These are phyloP conservation scores for Dipodomys spectabilis DNA, from an alignment of 2,113 vertebrate genomes.

Conservation along the genomic window DNA sequence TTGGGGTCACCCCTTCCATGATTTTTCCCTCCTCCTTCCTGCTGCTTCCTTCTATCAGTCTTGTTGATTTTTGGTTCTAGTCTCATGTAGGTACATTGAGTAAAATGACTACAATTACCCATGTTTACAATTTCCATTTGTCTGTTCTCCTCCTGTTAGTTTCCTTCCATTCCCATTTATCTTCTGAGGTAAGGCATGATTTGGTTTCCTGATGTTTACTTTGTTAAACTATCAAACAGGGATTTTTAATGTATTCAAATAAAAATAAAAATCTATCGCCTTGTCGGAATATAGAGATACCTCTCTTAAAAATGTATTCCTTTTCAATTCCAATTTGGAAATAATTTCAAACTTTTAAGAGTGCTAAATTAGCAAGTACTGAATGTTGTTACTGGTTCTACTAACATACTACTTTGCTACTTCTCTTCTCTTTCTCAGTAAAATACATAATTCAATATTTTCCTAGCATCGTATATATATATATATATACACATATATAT, in stretches of 20 bases:
- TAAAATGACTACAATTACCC: too few relatives aligned
- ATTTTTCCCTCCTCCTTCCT: too few relatives aligned
- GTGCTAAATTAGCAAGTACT: neutral
- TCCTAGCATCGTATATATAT: neutral
- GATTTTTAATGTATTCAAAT: neutral
- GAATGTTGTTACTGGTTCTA: neutral
- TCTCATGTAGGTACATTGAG: too few relatives aligned
- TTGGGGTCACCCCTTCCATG: too few relatives aligned
- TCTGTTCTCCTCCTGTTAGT: too few relatives aligned
- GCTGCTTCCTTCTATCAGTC: too few relatives aligned
- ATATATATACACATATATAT: neutral
- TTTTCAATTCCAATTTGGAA: neutral
- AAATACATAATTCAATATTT: slow-evolving; percentile 1
- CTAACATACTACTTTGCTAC: neutral
- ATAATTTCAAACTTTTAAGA: neutral
- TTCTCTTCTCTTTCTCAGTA: neutral
- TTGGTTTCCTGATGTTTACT: too few relatives aligned
- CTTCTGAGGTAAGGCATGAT: too few relatives aligned
- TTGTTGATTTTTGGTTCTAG: too few relatives aligned
- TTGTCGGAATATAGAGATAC: neutral
- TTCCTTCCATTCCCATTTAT: too few relatives aligned
- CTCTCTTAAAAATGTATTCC: neutral
- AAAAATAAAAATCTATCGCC: neutral
- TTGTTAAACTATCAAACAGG: neutral
- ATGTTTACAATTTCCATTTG: too few relatives aligned